A percentile compares a stretch with the other conserved stretches of the same genome.
Evolutionary conservation across 2,888 invertebrate species (phyloP).

Genomic region (Thymelicus acteon): DNA sequence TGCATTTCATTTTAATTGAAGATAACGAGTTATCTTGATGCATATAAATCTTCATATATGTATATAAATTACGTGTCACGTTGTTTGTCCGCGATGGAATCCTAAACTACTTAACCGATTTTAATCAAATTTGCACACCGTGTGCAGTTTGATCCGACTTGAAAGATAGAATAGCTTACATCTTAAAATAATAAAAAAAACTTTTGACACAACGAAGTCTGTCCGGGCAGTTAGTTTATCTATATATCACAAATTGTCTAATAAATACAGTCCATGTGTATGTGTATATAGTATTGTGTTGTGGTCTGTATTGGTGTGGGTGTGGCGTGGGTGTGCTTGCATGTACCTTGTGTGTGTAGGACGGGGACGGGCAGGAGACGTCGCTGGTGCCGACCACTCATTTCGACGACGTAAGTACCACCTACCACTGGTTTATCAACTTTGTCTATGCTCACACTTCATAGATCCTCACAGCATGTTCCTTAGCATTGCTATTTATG

Average conservation of each 20-base stretch:
- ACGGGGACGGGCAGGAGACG: constrained; percentile 77
- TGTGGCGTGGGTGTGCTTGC: constrained; percentile 70
- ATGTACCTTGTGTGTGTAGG: constrained; percentile 74
- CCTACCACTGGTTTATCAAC: constrained; percentile 27
- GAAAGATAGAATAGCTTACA: too few relatives aligned
- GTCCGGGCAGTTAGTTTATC: too few relatives aligned
- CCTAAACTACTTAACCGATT: too few relatives aligned
- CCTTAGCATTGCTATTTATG: not conserved
- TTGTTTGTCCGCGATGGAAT: too few relatives aligned
- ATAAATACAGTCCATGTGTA: constrained; percentile 43
- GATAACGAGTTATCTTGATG: too few relatives aligned
- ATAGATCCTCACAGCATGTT: not conserved
- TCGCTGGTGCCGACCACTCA: constrained; percentile 72
- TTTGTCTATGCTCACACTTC: constrained; percentile 1
- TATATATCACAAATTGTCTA: not conserved
- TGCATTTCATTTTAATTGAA: too few relatives aligned
- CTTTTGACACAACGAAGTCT: too few relatives aligned
- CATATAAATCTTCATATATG: too few relatives aligned
- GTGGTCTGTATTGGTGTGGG: constrained; percentile 64
- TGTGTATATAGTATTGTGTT: constrained; percentile 52
- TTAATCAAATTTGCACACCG: too few relatives aligned
- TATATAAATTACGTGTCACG: too few relatives aligned
- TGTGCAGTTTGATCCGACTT: too few relatives aligned
- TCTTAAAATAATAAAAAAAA: too few relatives aligned
- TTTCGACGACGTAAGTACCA: constrained; percentile 75